phyloP scores from a whole-genome alignment of 2,888 invertebrate species.

The Sclerodermus sp. region DNA sequence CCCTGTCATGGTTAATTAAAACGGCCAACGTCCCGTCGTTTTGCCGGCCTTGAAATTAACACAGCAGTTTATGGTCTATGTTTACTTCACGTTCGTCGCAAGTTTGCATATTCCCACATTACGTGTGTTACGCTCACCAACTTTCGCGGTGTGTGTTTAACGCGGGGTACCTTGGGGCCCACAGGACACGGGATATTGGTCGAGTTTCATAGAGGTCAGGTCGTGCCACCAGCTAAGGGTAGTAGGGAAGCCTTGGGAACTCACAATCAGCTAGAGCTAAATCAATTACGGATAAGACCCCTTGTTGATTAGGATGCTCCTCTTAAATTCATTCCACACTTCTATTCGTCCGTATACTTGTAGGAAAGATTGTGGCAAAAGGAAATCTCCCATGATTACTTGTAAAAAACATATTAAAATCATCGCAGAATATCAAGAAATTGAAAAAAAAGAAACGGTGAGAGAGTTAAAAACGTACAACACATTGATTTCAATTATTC shows the following conservation, averaged over 20 bases:
- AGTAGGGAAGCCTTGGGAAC: background rate
- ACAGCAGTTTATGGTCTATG: conserved; percentile 31
- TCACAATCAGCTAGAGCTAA: conserved; percentile 14
- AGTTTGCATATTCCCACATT: conserved; percentile 33
- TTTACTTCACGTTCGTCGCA: conserved; percentile 22
- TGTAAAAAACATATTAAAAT: no score
- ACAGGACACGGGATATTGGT: conserved; percentile 13
- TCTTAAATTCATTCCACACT: no score
- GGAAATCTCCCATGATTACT: no score
- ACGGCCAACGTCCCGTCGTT: conserved; percentile 16
- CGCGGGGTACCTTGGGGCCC: background rate
- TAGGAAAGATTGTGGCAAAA: no score
- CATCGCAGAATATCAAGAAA: no score
- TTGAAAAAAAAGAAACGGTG: no score
- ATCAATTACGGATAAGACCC: conserved; percentile 40
- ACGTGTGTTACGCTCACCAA: conserved; percentile 9
- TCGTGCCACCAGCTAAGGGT: background rate
- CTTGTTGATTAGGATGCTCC: no score
- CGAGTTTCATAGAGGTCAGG: conserved; percentile 3
- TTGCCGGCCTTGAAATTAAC: conserved; percentile 33
- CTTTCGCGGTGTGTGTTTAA: conserved; percentile 9
- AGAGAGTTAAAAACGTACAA: no score
- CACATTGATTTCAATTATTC: no score
- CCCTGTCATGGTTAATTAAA: conserved; percentile 20
- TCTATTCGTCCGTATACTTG: no score